Percentiles rank a stretch among this genome's conserved stretches.
Evolutionary conservation across 37 sponge, comb jelly and placozoan genomes (phyloP).

Genomic region (Dysidea cf. avara): DNA sequence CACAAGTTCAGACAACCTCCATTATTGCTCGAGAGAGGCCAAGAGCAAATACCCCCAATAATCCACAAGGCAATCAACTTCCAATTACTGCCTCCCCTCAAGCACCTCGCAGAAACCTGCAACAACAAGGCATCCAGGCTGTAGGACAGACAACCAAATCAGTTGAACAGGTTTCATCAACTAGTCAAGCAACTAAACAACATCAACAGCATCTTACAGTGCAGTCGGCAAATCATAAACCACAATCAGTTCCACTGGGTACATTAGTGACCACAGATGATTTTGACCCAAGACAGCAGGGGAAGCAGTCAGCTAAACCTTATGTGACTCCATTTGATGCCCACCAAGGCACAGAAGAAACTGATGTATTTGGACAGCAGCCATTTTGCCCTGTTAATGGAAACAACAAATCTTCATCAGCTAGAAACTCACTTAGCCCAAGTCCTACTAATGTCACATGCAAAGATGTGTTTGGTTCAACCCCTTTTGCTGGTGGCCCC

Average conservation of each 20-base stretch:
- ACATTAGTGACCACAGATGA: too few relatives aligned
- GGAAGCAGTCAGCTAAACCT: not conserved
- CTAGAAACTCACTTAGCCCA: too few relatives aligned
- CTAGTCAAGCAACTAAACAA: not conserved
- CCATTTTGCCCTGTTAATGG: not conserved
- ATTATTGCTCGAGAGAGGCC: slow-evolving; percentile 64
- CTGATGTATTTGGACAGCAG: not conserved
- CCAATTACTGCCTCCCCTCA: too few relatives aligned
- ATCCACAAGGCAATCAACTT: too few relatives aligned
- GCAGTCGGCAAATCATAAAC: not conserved
- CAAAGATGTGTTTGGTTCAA: slow-evolving; percentile 36
- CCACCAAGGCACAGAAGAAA: slow-evolving; percentile 17
- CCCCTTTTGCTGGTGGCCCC: slow-evolving; percentile 30
- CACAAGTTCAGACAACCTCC: slow-evolving; percentile 38
- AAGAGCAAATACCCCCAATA: slow-evolving; percentile 5
- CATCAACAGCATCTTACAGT: not conserved
- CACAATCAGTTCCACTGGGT: not conserved
- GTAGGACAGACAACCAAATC: not conserved
- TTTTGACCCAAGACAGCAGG: not conserved
- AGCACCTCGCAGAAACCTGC: too few relatives aligned
- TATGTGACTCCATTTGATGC: not conserved
- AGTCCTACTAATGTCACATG: too few relatives aligned
- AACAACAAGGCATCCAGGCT: too few relatives aligned
- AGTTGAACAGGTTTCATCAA: not conserved
- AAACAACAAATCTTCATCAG: too few relatives aligned